A percentile compares a stretch with the other conserved stretches of the same genome.
Conservation (phyloP, 37 sponge, comb jelly and placozoan genomes). For the Diacarnus erythraeanus region DNA sequence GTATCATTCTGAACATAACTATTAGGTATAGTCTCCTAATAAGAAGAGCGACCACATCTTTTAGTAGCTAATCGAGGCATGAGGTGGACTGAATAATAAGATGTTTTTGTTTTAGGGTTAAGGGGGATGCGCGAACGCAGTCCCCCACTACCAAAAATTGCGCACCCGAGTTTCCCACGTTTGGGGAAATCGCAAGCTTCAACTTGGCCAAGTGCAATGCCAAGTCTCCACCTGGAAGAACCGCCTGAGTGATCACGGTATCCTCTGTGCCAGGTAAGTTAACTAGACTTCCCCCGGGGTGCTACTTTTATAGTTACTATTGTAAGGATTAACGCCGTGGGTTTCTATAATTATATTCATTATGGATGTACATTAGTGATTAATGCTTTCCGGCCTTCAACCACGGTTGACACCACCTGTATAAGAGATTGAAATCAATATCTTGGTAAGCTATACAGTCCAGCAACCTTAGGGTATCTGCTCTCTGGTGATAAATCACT, state of each 20-base stretch:
- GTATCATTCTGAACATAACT: too few relatives aligned
- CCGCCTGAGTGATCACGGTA: constrained; percentile 94
- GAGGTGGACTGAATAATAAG: too few relatives aligned
- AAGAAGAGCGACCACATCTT: too few relatives aligned
- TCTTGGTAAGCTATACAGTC: neutral
- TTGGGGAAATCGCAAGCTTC: constrained; percentile 72
- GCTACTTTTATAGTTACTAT: constrained; percentile 8
- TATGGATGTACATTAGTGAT: constrained; percentile 7
- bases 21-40: too few relatives aligned
- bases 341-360: too few relatives aligned
- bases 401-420: constrained; percentile 46
- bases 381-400: constrained; percentile 10
- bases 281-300: constrained; percentile 1
- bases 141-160: constrained; percentile 95
- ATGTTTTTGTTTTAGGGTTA: too few relatives aligned
- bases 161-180: constrained; percentile 67
- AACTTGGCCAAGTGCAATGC: constrained; percentile 91
- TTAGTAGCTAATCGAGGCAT: too few relatives aligned
- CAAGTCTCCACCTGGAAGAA: constrained; percentile 89
- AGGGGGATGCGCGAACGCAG: constrained; percentile 96
- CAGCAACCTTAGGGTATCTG: constrained; percentile 28
- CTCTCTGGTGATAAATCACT: constrained; percentile 2
- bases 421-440: too few relatives aligned
- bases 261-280: constrained; percentile 97
- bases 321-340: too few relatives aligned